Conservation (phyloP, 2,797 vertebrate species). For the Enteromius fasciolatus region DNA sequence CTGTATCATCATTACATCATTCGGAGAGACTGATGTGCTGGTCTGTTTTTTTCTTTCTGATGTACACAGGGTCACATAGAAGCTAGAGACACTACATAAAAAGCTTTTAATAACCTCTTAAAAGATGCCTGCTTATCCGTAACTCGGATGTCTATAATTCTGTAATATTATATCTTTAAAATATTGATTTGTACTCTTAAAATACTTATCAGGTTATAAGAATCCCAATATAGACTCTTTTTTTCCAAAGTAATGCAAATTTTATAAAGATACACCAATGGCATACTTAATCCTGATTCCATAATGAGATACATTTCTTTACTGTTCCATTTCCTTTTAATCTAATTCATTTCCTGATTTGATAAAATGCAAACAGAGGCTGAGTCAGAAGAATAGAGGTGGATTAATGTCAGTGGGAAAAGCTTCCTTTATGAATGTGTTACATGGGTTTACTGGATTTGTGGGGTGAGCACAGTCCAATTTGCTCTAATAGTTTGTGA, state of each 20-base stretch:
- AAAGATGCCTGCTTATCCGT: no score
- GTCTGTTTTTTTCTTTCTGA: constrained; percentile 32
- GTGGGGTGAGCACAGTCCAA: constrained; percentile 34
- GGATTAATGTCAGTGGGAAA: constrained; percentile 51
- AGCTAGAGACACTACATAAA: background rate
- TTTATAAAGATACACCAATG: constrained; percentile 5
- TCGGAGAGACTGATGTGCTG: constrained; percentile 20
- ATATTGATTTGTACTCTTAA: background rate
- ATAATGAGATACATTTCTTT: constrained; percentile 11
- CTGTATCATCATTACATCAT: constrained; percentile 46
- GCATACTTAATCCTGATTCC: constrained; percentile 15
- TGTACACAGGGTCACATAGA: constrained; percentile 9
- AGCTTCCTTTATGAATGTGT: constrained; percentile 46
- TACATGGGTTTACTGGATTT: constrained; percentile 54
- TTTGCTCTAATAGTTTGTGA: constrained; percentile 41
- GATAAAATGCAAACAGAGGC: constrained; percentile 35
- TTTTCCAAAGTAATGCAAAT: background rate
- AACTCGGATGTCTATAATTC: no score
- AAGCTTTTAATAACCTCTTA: background rate
- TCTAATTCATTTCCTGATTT: constrained; percentile 26
- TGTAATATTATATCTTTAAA: background rate
- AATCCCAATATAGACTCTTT: background rate
- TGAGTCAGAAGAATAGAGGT: constrained; percentile 38
- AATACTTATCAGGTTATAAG: background rate
- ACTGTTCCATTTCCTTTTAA: constrained; percentile 7